Evolutionary conservation across 2,888 invertebrate species (phyloP), one percentile per base, ranked within the genome.

Genomic region (Euzetes globulus): DNA sequence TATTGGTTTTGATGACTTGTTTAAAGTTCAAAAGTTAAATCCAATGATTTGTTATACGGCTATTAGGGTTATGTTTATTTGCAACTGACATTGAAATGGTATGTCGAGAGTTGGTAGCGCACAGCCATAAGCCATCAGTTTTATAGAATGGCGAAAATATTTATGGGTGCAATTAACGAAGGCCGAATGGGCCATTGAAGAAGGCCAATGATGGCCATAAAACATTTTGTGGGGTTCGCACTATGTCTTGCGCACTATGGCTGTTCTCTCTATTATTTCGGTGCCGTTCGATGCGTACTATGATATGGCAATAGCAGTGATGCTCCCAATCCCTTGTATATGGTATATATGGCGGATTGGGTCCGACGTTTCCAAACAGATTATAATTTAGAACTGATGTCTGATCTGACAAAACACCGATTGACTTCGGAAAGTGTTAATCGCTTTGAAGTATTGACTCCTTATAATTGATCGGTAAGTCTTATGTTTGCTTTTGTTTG

Each of bases 151-250:
- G 37, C 41, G 33, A 33, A 65, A 65, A 65, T 65, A 65, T 65
- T 65, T 65, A 65, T 65, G 65, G 19, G 33, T 65, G 65, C 37
- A 65, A 65, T 65, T 65, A 65, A 65, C 37, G 17, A 37, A 65
- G 65, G 65, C 65, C 65, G 65, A 37, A 37, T 37, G 27, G 37
- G 19, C 37, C 41, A 37, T 65, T 65, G 65, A 37, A 60, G 65
- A 65, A 65, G 65, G 65, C 65, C 65, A 65, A 65, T 65, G 65
- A 65, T 65, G 65, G 65, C 65, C 65, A 65, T 65, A 65, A 65
- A 65, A 65, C 65, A 37, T 33, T 60, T 60, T 60, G 60, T 37
- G 37, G 65, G 65, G 65, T 65, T 65, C 37, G n/a, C 33, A 41
- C 37, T 9, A 65, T n/a, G 65, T 65, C 65, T 37, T 65, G 65